Conservation (phyloP, 2,113 vertebrate genomes). For the Syngnathus floridae region DNA sequence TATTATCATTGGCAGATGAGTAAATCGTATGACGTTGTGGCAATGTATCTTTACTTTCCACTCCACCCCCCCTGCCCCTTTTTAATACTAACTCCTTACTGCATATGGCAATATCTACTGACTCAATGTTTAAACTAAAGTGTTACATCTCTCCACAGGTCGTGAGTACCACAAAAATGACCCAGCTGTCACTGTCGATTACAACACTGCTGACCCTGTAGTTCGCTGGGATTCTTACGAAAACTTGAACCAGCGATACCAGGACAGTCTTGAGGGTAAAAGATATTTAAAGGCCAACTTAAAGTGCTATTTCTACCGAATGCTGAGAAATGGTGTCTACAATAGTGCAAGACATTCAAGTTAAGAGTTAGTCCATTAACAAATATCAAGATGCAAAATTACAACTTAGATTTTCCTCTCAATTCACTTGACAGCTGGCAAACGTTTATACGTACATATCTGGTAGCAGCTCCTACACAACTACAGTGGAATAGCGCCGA, state of each 20-base stretch:
- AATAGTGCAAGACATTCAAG: not conserved
- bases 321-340: not conserved
- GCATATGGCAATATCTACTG: not conserved
- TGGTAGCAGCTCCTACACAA: too few species aligned
- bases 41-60: not conserved
- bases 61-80: not conserved
- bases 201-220: slow-evolving; percentile 81
- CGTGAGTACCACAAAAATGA: slow-evolving; percentile 78
- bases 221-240: slow-evolving; percentile 91
- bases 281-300: not conserved
- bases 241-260: slow-evolving; percentile 81
- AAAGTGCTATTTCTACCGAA: not conserved
- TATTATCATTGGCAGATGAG: not conserved
- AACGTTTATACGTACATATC: too few species aligned
- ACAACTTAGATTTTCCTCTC: too few species aligned
- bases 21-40: too few species aligned
- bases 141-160: slow-evolving; percentile 54
- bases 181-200: slow-evolving; percentile 79
- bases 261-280: slow-evolving; percentile 72
- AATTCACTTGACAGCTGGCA: too few species aligned
- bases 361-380: not conserved
- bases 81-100: not conserved
- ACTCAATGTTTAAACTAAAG: not conserved
- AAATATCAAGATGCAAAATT: too few species aligned
- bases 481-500: too few species aligned